Base-by-base conservation (phyloP, 1,140 invertebrate species). In the Lordiphosa clarofinis region DNA sequence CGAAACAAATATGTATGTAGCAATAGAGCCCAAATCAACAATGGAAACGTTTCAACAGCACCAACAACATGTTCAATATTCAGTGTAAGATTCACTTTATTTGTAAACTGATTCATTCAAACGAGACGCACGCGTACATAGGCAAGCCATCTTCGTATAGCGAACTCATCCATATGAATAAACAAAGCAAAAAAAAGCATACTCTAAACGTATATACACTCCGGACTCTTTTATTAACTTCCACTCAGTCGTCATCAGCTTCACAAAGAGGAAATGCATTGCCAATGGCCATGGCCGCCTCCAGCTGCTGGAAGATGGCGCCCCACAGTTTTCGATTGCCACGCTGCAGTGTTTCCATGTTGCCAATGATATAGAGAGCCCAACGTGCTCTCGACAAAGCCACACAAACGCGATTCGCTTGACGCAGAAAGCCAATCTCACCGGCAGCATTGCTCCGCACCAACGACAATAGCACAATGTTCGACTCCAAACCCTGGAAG, bases 401-500 rank as follows among this genome's bases (percentile, higher is more conserved):
- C 1, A 97, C 96, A 89, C 94, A 96, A 36, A 97, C 91, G 52
- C 96, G 90, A 89, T 97, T 97, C 46, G 92, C 90, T 39, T 90
- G 92, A 15, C 91, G 91, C 4, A 97, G 87, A 89, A 96, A 97
- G 4, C 96, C 96, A 75, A 96, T 93, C 24, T 91, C 92, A n/a
- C 90, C 90, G 4, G 92, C 89, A 4, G 87, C 59, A 74, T 94
- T 94, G 84, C 93, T 96, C 3, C 96, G 90, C 0, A 97, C 95
- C 2, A 97, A 89, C 0, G 96, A 97, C 7, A 97, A 79, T 2
- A 97, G 78, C 54, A 97, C 94, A 24, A 97, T 96, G 65, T 95
- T 93, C 36, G 93, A 94, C 89, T 97, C 96, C 87, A 96, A 94
- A 1, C 96, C 96, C 91, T 96, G 95, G 81, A 92, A 96, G 84